Percentiles rank a stretch among this genome's conserved stretches.
phyloP scores from a whole-genome alignment of 2,113 vertebrate genomes.

The Rhadina sibilatrix region DNA sequence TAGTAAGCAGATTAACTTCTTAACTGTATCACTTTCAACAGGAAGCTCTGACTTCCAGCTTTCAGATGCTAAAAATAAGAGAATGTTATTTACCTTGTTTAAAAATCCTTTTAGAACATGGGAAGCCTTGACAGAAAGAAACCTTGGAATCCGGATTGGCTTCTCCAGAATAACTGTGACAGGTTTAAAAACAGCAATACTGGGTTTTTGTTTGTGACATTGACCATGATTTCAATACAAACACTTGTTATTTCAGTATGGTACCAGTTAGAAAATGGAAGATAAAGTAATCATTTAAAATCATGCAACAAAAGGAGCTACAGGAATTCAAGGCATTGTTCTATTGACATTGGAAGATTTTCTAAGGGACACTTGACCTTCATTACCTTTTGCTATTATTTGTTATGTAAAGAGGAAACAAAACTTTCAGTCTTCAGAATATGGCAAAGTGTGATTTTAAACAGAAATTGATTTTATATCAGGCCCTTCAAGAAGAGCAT shows the following conservation, averaged over 20 bases:
- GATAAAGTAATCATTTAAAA: background rate
- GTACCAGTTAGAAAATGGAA: background rate
- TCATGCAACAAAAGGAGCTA: background rate
- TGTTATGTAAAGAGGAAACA: background rate
- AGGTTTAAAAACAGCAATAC: constrained; percentile 31
- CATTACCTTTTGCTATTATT: background rate
- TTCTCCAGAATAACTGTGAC: constrained; percentile 95
- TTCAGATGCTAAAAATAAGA: constrained; percentile 52
- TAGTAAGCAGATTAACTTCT: constrained; percentile 50
- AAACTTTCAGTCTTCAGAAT: background rate
- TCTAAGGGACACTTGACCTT: background rate
- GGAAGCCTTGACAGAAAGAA: constrained; percentile 97
- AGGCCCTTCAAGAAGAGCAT: background rate
- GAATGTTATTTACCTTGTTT: constrained; percentile 87
- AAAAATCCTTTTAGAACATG: constrained; percentile 98
- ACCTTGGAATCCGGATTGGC: constrained; percentile 97
- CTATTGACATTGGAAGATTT: background rate
- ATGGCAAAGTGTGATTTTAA: background rate
- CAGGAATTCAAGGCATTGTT: background rate
- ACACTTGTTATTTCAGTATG: background rate
- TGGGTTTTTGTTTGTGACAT: background rate
- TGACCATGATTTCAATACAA: background rate
- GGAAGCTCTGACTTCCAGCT: constrained; percentile 45
- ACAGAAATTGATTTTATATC: background rate
- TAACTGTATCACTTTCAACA: constrained; percentile 38